A percentile compares a stretch with the other conserved stretches of the same genome.
Conservation (phyloP, 2,113 vertebrate genomes). For the Pholis gunnellus region DNA sequence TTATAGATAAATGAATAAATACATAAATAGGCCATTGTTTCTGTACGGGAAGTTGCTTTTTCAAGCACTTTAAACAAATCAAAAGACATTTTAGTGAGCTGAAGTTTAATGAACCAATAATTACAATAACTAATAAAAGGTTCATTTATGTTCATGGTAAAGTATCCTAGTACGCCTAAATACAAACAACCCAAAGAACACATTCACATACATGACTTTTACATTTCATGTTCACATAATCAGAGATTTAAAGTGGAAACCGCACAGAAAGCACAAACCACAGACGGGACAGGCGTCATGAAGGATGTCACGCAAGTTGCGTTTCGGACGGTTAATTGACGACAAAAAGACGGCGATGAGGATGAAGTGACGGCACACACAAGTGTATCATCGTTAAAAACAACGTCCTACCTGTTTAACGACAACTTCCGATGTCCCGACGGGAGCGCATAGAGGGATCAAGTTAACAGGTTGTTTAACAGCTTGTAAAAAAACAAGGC, state of each 20-base stretch:
- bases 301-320: conserved; percentile 4
- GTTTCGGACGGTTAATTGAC: neutral
- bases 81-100: neutral
- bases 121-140: neutral
- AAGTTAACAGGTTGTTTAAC: conserved; percentile 75
- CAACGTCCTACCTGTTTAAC: conserved; percentile 75
- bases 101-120: neutral
- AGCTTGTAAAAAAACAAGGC: conserved; percentile 52
- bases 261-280: conserved; percentile 41
- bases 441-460: conserved; percentile 58
- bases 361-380: conserved; percentile 51
- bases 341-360: conserved; percentile 9
- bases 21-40: neutral
- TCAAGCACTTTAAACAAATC: neutral
- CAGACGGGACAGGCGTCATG: conserved; percentile 15
- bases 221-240: neutral
- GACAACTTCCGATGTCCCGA: conserved; percentile 62
- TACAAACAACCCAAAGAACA: neutral
- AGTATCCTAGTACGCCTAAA: neutral
- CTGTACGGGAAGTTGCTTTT: neutral
- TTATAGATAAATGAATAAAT: neutral
- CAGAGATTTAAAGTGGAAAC: conserved; percentile 7
- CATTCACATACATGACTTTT: neutral
- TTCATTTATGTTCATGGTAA: neutral
- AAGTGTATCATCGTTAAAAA: conserved; percentile 49